phyloP scores from a whole-genome alignment of 2,113 vertebrate species.

The Xiphophorus couchianus region DNA sequence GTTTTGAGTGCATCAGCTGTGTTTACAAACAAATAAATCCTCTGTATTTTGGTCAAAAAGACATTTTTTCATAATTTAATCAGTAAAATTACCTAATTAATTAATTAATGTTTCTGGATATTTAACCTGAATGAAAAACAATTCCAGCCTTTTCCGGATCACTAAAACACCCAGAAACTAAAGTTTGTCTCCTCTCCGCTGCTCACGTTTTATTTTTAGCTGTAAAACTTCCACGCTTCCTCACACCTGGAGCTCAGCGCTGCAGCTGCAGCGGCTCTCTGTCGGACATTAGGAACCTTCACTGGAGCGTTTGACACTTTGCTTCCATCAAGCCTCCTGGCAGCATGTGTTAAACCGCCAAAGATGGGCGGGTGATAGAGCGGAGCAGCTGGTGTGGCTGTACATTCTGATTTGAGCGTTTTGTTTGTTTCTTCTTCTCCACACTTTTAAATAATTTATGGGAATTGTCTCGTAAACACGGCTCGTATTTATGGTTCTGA shows the following conservation, averaged over 20 bases:
- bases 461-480: not conserved
- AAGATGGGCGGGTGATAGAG: conserved; percentile 14
- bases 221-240: conserved; percentile 11
- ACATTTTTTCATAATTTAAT: too few species aligned
- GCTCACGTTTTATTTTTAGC: conserved; percentile 15
- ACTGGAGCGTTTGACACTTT: conserved; percentile 46
- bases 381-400: conserved; percentile 15
- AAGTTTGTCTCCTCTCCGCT: conserved; percentile 4
- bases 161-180: conserved; percentile 5
- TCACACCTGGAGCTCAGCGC: conserved; percentile 28
- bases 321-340: conserved; percentile 30
- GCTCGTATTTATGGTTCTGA: not conserved
- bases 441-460: not conserved
- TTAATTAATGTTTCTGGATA: too few species aligned
- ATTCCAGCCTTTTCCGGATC: too few species aligned
- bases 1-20: too few species aligned
- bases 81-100: too few species aligned
- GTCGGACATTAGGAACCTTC: conserved; percentile 43
- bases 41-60: too few species aligned
- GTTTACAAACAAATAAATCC: too few species aligned
- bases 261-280: conserved; percentile 11
- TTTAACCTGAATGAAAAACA: not conserved
- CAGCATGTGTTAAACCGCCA: conserved; percentile 22
- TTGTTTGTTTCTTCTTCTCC: not conserved
- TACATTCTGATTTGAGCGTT: not conserved